Base-by-base conservation (phyloP, 2,797 vertebrate genomes). In the Arctocebus calabarensis region DNA sequence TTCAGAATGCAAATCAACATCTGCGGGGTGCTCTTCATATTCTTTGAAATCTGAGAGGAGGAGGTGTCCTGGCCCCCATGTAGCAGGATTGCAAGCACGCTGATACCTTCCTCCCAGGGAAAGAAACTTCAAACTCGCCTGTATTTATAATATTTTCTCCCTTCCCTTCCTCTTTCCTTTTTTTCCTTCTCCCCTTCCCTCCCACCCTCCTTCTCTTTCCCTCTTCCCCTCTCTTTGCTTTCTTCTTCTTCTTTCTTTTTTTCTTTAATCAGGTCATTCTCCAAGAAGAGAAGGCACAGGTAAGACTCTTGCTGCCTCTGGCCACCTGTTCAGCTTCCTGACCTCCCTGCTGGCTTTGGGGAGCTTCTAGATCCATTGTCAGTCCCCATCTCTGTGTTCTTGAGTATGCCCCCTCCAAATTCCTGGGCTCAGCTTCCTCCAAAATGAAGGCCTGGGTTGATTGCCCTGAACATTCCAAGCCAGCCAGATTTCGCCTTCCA, bases 201-300 rank as follows among this genome's bases (percentile, higher is more conserved):
- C 48, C 3, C 29, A 14, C 17, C 3, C 6, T 6, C 16, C 13
- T 16, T 17, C 37, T 23, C 29, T 52, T 3, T 6, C 12, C 32
- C 2, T n/a, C 12, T 13, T 27, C 8, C 37, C 5, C 19, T 8
- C 40, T 16, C 25, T 29, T 37, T 40, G 22, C 12, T 3, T 37
- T 1, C 16, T 34, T 9, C 19, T 16, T n/a, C 14, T 22, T 27
- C 27, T 7, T 37, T 20, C 17, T 48, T 2, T 13, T 2, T 23
- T 7, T 20, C 14, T 90, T 97, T 68, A 98, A 98, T 45, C 98
- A 99, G 99, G 98, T 99, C 99, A 73, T 98, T 98, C 2, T 99
- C 99, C 96, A 99, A 99, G 98, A 99, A 99, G 98, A 99, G 99
- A 97, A 99, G 99, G 96, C 99, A 99, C 98, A 99, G 99, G 99